phyloP scores from a whole-genome alignment of 2,797 vertebrate genomes.

The Trachurus trachurus region DNA sequence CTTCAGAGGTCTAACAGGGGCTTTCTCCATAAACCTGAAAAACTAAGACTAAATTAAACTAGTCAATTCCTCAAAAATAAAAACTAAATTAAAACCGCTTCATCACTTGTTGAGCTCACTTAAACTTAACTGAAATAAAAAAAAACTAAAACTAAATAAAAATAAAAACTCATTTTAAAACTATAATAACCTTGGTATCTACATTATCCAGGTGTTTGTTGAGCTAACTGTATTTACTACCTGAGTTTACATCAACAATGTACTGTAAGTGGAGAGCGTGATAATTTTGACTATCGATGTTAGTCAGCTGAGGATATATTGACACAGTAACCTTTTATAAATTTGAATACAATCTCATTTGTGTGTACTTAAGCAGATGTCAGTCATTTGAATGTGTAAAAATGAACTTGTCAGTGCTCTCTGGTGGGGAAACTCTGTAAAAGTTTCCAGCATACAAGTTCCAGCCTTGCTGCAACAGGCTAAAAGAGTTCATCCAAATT shows the following conservation, averaged over 20 bases:
- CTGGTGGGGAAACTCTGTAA: conserved; percentile 1
- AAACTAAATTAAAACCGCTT: too few species aligned
- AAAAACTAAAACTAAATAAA: too few species aligned
- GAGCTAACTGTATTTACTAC: background rate
- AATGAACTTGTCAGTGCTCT: background rate
- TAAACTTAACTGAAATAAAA: too few species aligned
- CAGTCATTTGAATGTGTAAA: background rate
- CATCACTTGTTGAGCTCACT: too few species aligned
- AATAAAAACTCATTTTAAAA: too few species aligned
- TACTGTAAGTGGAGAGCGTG: background rate
- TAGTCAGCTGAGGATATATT: background rate
- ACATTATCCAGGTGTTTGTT: background rate
- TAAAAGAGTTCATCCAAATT: background rate
- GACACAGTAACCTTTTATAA: background rate
- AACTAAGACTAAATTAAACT: too few species aligned
- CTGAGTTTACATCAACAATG: conserved; percentile 10
- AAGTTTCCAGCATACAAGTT: background rate
- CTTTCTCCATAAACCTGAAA: too few species aligned
- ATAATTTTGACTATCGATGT: too few species aligned
- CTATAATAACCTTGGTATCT: too few species aligned
- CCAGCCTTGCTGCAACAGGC: background rate
- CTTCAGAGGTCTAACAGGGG: too few species aligned
- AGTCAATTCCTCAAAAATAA: too few species aligned
- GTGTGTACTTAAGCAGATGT: too few species aligned
- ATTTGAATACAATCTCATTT: background rate